Conservation (phyloP, 2,113 vertebrate genomes). For the Speoplatyrhinus poulsoni region DNA sequence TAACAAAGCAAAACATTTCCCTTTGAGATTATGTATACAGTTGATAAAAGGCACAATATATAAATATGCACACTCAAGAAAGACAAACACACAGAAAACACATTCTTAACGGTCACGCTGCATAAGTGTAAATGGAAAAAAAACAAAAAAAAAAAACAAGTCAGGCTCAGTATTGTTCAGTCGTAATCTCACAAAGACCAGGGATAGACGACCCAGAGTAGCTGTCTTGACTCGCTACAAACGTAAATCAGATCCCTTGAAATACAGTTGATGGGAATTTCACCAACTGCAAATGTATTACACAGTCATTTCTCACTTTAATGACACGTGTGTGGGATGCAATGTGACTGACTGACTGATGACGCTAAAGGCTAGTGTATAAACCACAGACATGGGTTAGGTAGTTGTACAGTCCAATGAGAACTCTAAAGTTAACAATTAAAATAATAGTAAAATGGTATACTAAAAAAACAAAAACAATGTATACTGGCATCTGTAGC, state of each 20-base stretch:
- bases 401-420: background rate
- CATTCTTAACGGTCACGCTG: constrained; percentile 78
- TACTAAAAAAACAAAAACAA: background rate
- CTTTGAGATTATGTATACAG: constrained; percentile 67
- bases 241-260: constrained; percentile 19
- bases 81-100: constrained; percentile 55
- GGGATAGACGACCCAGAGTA: background rate
- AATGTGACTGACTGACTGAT: background rate
- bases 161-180: constrained; percentile 75
- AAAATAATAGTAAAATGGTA: background rate
- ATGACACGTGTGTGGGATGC: background rate
- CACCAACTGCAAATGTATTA: constrained; percentile 63
- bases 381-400: background rate
- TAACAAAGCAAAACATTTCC: constrained; percentile 59
- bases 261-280: constrained; percentile 33
- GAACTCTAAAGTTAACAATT: background rate
- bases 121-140: constrained; percentile 40
- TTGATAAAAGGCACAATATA: constrained; percentile 77
- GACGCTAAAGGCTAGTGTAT: background rate
- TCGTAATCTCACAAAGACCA: constrained; percentile 48
- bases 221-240: background rate
- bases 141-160: background rate
- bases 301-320: constrained; percentile 45
- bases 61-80: constrained; percentile 65
- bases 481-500: background rate